Evolutionary conservation across 2,888 invertebrate genomes (phyloP), one percentile per base, ranked within the genome.

Genomic region (Ectropis crepuscularia): DNA sequence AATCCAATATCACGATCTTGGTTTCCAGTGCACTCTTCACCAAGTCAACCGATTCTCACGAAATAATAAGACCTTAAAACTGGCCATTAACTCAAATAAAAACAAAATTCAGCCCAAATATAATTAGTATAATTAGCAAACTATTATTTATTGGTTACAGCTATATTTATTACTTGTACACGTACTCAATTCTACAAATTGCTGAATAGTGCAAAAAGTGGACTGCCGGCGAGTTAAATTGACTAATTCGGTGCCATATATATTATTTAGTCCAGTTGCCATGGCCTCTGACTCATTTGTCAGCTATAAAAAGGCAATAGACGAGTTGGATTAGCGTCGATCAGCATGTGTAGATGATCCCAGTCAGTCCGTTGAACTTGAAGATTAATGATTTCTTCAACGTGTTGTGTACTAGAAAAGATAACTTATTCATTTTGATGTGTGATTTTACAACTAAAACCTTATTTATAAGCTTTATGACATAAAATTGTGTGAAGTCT

Each of bases 301-400:
- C 58, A 55, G 65, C 61, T 69, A 66, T 63, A 73, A 65, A 72
- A 73, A 73, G 71, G 71, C 74, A 75, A 72, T 69, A 65, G 66
- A 67, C 63, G 54, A 55, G 62, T 67, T 63, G 75, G 77, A 81
- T 81, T 73, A 77, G 70, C 74, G 72, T 75, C 74, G 77, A 69
- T 76, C 70, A 76, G 71, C 81, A 81, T 79, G 74, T 80, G 78
- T 68, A 71, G 68, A 76, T 76, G 72, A 74, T 74, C 68, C 72
- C 57, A 68, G 67, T 68, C 64, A 54, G 69, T 70, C 72, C 79
- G 76, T 77, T 79, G 79, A 81, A 80, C 83, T 74, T 70, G 46
- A 61, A 61, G 51, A 69, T 72, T 64, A 73, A 65, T 71, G 36
- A 50, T 61, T 53, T 16, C 41, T 63, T 67, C 54, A 71, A 70